Evolutionary conservation across 2,113 vertebrate species (phyloP).

Genomic region (Scatophagus argus): DNA sequence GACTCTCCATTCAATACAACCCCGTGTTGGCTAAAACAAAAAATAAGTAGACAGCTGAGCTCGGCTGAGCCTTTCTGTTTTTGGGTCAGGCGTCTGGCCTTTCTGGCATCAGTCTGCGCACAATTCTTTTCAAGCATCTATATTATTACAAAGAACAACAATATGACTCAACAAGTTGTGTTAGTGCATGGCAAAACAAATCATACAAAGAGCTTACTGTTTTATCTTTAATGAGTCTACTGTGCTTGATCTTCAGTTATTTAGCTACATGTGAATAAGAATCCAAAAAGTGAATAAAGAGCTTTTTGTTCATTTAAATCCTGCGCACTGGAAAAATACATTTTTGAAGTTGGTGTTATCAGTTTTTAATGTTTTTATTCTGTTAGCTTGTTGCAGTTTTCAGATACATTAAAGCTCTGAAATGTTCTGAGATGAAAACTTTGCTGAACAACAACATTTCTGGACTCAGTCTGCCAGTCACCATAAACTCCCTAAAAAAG

Average conservation of each 20-base stretch:
- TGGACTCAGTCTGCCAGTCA: slow-evolving; percentile 9
- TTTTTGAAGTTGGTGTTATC: no score
- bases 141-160: background rate
- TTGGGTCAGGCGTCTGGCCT: background rate
- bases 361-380: background rate
- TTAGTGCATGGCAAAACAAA: background rate
- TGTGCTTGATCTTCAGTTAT: background rate
- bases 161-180: background rate
- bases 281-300: background rate
- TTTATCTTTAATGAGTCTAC: no score
- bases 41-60: background rate
- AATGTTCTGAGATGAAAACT: slow-evolving; percentile 5
- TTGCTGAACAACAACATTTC: slow-evolving; percentile 15
- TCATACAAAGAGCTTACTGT: background rate
- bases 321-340: no score
- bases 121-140: background rate
- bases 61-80: background rate
- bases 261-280: background rate
- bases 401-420: background rate
- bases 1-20: no score
- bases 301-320: no score
- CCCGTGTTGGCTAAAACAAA: background rate
- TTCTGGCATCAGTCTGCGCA: background rate
- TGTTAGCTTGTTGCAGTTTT: background rate
- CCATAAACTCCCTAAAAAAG: slow-evolving; percentile 59